Conservation (phyloP, 2,797 vertebrate species). For the Tinamus major region DNA sequence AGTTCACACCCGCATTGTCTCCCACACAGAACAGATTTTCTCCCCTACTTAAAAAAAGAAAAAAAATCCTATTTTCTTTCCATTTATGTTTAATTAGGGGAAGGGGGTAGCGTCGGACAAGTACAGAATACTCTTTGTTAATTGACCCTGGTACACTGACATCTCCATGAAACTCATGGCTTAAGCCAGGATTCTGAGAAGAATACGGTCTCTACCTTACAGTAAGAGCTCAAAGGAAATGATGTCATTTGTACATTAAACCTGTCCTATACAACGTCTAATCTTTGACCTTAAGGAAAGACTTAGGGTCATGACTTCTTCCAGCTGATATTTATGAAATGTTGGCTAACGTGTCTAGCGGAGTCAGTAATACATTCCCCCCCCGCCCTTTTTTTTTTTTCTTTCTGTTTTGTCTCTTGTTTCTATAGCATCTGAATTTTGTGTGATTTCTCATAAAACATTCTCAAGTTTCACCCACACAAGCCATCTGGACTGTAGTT, state of each 20-base stretch:
- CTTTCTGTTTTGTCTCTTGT: conserved; percentile 69
- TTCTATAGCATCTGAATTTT: conserved; percentile 70
- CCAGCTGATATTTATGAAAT: conserved; percentile 67
- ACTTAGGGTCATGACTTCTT: conserved; percentile 17
- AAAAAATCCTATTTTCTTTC: neutral
- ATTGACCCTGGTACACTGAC: neutral
- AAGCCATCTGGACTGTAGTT: conserved; percentile 66
- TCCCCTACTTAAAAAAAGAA: neutral
- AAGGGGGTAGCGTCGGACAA: neutral
- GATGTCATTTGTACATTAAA: neutral
- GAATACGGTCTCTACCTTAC: neutral
- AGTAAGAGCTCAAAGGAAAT: neutral
- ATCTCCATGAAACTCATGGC: neutral
- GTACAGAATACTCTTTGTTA: neutral
- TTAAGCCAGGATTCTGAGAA: neutral
- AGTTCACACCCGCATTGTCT: neutral
- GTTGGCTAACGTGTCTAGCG: conserved; percentile 64
- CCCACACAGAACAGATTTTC: conserved; percentile 11
- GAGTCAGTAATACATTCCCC: conserved; percentile 62
- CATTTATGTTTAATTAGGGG: neutral
- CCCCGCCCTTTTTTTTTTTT: conserved; percentile 64
- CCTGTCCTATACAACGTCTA: neutral
- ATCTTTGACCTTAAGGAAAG: conserved; percentile 25
- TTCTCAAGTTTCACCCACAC: conserved; percentile 61
- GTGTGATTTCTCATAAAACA: conserved; percentile 70